Evolutionary conservation across 2,113 vertebrate genomes (phyloP).

Genomic region (Eptesicus fuscus): DNA sequence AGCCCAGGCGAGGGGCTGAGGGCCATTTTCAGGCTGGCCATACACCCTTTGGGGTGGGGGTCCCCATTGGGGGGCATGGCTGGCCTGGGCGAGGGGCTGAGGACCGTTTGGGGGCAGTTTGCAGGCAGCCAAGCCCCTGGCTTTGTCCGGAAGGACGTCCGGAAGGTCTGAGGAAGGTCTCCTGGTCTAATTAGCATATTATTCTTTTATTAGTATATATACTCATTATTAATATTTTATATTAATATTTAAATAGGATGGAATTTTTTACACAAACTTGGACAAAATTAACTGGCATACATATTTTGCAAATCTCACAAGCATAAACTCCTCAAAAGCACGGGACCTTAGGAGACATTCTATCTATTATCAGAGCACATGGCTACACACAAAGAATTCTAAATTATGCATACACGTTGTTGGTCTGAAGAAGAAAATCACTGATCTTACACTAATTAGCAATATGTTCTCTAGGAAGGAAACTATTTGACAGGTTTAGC

Average conservation of each 20-base stretch:
- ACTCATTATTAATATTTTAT: not conserved
- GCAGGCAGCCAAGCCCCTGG: too few relatives aligned
- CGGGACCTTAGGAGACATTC: not conserved
- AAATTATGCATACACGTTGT: not conserved
- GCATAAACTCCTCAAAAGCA: not conserved
- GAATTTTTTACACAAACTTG: not conserved
- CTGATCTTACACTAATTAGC: not conserved
- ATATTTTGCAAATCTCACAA: not conserved
- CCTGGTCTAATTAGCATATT: too few relatives aligned
- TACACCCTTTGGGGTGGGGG: too few relatives aligned
- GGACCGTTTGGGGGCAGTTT: too few relatives aligned
- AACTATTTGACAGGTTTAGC: not conserved
- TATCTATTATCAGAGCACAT: not conserved
- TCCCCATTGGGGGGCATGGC: too few relatives aligned
- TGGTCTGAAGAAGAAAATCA: not conserved
- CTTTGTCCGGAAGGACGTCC: too few relatives aligned
- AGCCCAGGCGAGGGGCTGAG: too few relatives aligned
- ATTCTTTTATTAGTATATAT: too few relatives aligned
- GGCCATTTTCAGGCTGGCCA: too few relatives aligned
- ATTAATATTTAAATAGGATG: not conserved
- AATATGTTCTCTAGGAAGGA: not conserved
- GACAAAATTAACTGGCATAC: not conserved
- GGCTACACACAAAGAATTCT: not conserved
- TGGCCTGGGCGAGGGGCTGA: too few relatives aligned
- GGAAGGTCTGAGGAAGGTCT: too few relatives aligned